phyloP scores from a whole-genome alignment of 1,140 invertebrate genomes.

The Bombus waltoni region DNA sequence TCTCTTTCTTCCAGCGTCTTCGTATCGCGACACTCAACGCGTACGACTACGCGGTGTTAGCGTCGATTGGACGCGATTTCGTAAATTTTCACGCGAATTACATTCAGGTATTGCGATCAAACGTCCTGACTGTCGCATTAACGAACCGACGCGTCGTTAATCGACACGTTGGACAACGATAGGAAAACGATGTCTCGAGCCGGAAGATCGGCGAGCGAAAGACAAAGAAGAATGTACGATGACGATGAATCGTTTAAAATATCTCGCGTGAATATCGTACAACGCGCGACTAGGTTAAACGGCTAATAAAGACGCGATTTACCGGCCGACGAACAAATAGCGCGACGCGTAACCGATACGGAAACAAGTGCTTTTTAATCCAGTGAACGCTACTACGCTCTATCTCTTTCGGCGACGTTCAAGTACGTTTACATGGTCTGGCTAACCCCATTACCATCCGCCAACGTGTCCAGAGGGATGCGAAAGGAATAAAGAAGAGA shows the following conservation, averaged over 20 bases:
- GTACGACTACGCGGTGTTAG: no score
- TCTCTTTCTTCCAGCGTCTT: background rate
- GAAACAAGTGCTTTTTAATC: slow-evolving; percentile 63
- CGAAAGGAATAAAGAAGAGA: slow-evolving; percentile 34
- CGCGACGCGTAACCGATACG: slow-evolving; percentile 40
- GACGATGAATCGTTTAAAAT: background rate
- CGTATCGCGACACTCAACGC: no score
- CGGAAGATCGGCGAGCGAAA: background rate
- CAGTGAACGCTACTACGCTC: background rate
- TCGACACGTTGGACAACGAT: background rate
- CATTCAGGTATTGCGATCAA: slow-evolving; percentile 4
- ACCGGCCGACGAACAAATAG: slow-evolving; percentile 19
- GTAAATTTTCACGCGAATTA: background rate
- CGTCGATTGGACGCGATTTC: background rate
- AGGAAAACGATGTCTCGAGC: background rate
- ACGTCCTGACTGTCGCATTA: background rate
- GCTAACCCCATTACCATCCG: slow-evolving; percentile 58
- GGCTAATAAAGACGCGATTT: slow-evolving; percentile 24
- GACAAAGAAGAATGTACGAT: background rate
- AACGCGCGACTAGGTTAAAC: background rate
- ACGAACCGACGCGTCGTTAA: background rate
- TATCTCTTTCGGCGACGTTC: slow-evolving; percentile 34
- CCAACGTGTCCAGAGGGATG: slow-evolving; percentile 56
- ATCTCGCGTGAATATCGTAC: background rate
- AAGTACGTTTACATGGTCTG: slow-evolving; percentile 60